These are phyloP conservation scores for Oscheius sp. DNA, from an alignment of 2,888 invertebrate genomes.

Conservation along the genomic window DNA sequence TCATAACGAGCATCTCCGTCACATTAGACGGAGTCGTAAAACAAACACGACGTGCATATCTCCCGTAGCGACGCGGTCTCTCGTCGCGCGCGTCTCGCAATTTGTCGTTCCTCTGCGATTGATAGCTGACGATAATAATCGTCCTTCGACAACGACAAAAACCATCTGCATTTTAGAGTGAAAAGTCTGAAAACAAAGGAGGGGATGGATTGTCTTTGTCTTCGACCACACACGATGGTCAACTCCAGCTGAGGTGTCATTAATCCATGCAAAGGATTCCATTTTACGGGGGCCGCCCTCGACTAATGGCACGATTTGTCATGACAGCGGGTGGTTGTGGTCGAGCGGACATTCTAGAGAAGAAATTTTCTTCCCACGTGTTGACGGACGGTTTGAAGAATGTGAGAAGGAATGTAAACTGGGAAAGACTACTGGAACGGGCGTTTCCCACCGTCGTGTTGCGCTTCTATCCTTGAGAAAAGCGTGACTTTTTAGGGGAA, in stretches of 20 bases:
- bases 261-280: slow-evolving; percentile 3
- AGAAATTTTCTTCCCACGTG: not conserved
- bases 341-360: not conserved
- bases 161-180: slow-evolving; percentile 20
- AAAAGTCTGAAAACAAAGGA: not conserved
- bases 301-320: slow-evolving; percentile 2
- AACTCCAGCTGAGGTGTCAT: slow-evolving; percentile 15
- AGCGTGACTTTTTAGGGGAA: too few relatives aligned
- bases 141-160: slow-evolving; percentile 36
- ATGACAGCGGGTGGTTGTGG: slow-evolving; percentile 9
- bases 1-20: slow-evolving; percentile 30
- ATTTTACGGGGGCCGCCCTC: slow-evolving; percentile 2
- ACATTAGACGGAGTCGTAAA: slow-evolving; percentile 28
- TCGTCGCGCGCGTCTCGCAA: slow-evolving; percentile 34
- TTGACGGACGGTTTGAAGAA: not conserved
- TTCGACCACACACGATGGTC: slow-evolving; percentile 8
- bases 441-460: too few relatives aligned
- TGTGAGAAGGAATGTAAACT: slow-evolving; percentile 8
- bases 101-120: slow-evolving; percentile 36
- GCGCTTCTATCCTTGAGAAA: too few relatives aligned
- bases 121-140: slow-evolving; percentile 36
- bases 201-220: not conserved
- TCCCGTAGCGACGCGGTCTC: slow-evolving; percentile 28
- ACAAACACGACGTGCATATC: slow-evolving; percentile 31
- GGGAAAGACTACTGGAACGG: too few relatives aligned